phyloP scores from a whole-genome alignment of 53 echinoderm and acorn worm genomes.

The Temnopleurus reevesii region DNA sequence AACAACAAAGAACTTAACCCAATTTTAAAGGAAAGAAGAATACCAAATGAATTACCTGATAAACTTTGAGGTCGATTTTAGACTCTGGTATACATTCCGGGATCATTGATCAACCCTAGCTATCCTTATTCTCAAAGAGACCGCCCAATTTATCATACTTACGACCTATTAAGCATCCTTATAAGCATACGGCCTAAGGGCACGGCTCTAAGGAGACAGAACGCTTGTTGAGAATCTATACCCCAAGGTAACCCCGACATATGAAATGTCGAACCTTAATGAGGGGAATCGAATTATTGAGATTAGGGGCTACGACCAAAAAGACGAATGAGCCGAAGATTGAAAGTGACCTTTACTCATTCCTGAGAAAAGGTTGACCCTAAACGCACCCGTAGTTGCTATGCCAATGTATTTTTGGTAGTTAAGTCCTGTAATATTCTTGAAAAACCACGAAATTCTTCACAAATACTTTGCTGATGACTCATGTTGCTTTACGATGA shows the following conservation, averaged over 20 bases:
- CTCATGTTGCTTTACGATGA: not conserved
- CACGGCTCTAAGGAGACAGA: not conserved
- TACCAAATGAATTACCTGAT: too few relatives aligned
- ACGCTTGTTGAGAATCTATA: not conserved
- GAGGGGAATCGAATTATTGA: constrained; percentile 27
- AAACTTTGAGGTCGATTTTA: too few relatives aligned
- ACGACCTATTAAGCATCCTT: not conserved
- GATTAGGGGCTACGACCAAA: not conserved
- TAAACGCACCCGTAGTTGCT: not conserved
- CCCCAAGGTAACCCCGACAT: not conserved
- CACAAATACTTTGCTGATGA: not conserved
- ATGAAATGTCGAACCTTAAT: constrained; percentile 13
- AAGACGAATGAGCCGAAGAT: not conserved
- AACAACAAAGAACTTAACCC: too few relatives aligned
- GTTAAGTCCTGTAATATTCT: not conserved
- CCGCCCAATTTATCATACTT: constrained; percentile 31
- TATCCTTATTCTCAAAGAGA: not conserved
- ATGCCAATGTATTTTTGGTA: not conserved
- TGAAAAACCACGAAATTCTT: not conserved
- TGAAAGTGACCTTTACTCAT: not conserved
- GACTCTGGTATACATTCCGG: too few relatives aligned
- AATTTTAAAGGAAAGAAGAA: too few relatives aligned
- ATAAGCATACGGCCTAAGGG: not conserved
- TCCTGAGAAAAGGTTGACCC: too few relatives aligned
- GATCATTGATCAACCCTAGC: too few relatives aligned